Conservation (phyloP, 2,113 vertebrate species). For the Pelusios castaneus region DNA sequence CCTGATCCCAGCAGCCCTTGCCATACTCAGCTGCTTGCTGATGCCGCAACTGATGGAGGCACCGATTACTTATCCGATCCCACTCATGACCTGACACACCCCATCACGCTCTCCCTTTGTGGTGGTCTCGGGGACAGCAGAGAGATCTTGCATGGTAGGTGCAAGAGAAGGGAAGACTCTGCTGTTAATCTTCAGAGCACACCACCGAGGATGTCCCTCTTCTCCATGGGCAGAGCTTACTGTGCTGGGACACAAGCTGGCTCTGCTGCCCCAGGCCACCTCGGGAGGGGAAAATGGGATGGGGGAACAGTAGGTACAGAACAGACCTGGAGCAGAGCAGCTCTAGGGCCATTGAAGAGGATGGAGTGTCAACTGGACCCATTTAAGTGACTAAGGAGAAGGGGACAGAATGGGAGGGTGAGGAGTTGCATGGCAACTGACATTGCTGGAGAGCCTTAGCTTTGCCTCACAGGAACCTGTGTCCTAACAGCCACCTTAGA, state of each 20-base stretch:
- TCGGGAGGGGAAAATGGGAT: no score
- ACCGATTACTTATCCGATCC: conserved; percentile 72
- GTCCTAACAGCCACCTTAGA: background rate
- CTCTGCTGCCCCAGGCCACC: background rate
- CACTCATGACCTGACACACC: conserved; percentile 64
- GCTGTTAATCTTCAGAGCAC: background rate
- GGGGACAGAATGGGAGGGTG: no score
- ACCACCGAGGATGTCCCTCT: background rate
- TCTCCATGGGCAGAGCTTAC: background rate
- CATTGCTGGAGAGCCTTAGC: background rate
- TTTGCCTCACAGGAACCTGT: background rate
- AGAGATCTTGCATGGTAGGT: conserved; percentile 85
- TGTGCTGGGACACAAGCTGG: background rate
- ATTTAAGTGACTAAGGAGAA: background rate
- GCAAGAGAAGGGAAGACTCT: background rate
- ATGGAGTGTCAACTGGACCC: background rate
- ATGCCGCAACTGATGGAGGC: conserved; percentile 71
- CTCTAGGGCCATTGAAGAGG: background rate
- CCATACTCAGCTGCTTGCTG: conserved; percentile 71
- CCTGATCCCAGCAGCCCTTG: conserved; percentile 70
- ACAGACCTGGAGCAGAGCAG: background rate
- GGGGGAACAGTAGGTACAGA: background rate
- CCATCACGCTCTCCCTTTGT: conserved; percentile 87
- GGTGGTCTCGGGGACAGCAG: conserved; percentile 82
- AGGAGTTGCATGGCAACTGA: background rate